Base-by-base conservation (phyloP, 2,113 vertebrate species). In the Gambusia holbrooki region DNA sequence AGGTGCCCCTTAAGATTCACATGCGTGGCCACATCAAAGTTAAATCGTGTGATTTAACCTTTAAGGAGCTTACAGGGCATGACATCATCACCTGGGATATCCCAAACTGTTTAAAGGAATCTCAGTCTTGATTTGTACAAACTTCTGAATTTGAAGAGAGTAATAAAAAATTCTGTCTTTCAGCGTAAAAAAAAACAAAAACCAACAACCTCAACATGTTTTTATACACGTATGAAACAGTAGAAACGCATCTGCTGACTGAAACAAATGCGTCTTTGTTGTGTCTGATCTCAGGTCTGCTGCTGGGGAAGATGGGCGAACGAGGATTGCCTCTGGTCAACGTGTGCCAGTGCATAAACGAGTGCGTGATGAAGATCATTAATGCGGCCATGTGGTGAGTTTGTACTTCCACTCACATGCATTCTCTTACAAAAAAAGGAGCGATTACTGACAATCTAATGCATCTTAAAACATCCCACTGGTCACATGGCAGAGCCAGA, bases 291-390 rank as follows among this genome's bases (percentile, higher is more conserved):
- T 72, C 83, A 95, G 96, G 96, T 28, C 93, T 97, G 29, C 93
- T 97, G 68, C 84, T 97, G 81, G 96, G 96, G 0, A 96, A 94
- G 82, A 97, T 97, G 96, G 96, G 96, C 0, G 94, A 97, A 74
- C 94, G 96, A 13, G 96, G 96, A 69, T 83, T 92, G 0, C 96
- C 96, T 0, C 87, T 97, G 15, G 95, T 97, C 3, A 96, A 94
- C 1, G 95, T 97, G n/a, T 97, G 96, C 80, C 96, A 96, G 92
- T 96, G 96, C 29, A 93, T 97, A 77, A 97, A 97, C 0, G 96
- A 97, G 82, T 96, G 96, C 1, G 96, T 97, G 1, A 97, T 97
- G 96, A 96, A 96, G 91, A 96, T 97, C 32, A 96, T 97, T 74
- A 96, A 96, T 0, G 95, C 96, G 28, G 96, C 96, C 0, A 96